phyloP scores from a whole-genome alignment of 1,140 invertebrate genomes.

The Drosophila saltans region DNA sequence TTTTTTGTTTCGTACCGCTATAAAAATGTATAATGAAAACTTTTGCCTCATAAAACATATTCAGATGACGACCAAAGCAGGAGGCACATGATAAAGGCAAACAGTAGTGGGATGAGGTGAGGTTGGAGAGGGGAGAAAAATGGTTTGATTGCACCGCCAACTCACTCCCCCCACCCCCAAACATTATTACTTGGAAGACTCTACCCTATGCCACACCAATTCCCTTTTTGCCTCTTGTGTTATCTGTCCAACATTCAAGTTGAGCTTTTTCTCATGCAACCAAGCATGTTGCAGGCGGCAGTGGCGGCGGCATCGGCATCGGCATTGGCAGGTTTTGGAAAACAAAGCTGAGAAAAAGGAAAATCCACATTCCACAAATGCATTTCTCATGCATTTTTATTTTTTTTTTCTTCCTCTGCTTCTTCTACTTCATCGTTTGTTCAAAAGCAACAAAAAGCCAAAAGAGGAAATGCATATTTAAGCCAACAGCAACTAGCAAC shows the following conservation, averaged over 20 bases:
- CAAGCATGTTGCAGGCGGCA: conserved; percentile 38
- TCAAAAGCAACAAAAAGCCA: neutral
- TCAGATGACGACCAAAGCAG: conserved; percentile 28
- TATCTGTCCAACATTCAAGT: conserved; percentile 11
- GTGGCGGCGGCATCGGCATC: no score
- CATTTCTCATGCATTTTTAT: conserved; percentile 54
- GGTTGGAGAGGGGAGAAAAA: neutral
- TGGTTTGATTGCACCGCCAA: conserved; percentile 2
- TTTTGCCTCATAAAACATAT: conserved; percentile 29
- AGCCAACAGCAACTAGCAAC: neutral
- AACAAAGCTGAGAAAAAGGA: conserved; percentile 60
- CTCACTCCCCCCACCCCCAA: neutral
- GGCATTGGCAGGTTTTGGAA: conserved; percentile 2
- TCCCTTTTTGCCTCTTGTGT: neutral
- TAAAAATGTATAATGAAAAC: conserved; percentile 22
- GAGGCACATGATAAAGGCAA: conserved; percentile 4
- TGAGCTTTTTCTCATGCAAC: conserved; percentile 47
- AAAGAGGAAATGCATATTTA: conserved; percentile 25
- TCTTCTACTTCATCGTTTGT: neutral
- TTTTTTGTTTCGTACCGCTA: conserved; percentile 5
- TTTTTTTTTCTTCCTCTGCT: neutral
- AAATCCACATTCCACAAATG: conserved; percentile 59
- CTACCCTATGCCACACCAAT: neutral
- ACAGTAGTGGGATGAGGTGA: neutral
- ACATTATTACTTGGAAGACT: neutral